These are phyloP conservation scores for Oryzias dopingdopingensis DNA, from an alignment of 2,797 vertebrate species.

Conservation along the genomic window DNA sequence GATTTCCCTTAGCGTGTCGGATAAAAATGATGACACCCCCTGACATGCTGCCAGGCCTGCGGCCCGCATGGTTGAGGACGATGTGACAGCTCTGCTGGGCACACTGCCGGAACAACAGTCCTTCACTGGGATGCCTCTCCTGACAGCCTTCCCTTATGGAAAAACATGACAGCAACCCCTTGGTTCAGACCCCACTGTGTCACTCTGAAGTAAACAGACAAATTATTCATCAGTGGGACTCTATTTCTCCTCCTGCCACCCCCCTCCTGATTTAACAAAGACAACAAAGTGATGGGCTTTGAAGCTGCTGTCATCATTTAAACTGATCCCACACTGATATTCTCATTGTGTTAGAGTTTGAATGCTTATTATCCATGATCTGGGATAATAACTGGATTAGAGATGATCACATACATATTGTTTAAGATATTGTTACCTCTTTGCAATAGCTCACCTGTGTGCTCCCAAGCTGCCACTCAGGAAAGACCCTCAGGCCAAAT, in stretches of 20 bases:
- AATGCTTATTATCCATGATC: conserved; percentile 18
- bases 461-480: conserved; percentile 42
- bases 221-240: conserved; percentile 82
- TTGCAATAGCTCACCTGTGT: conserved; percentile 31
- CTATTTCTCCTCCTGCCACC: conserved; percentile 75
- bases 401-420: conserved; percentile 24
- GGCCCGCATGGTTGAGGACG: conserved; percentile 71
- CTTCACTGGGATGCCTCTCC: conserved; percentile 83
- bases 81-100: conserved; percentile 89
- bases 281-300: conserved; percentile 50
- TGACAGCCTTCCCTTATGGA: conserved; percentile 86
- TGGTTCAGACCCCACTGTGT: conserved; percentile 82
- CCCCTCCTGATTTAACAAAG: conserved; percentile 45
- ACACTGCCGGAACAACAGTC: conserved; percentile 85
- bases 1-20: conserved; percentile 83
- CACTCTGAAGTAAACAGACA: conserved; percentile 87
- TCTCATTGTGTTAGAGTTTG: conserved; percentile 25
- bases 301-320: conserved; percentile 38
- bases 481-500: conserved; percentile 44
- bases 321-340: conserved; percentile 49
- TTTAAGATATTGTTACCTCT: conserved; percentile 33
- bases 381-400: conserved; percentile 17
- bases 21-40: conserved; percentile 84
- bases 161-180: conserved; percentile 89
- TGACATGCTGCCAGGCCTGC: conserved; percentile 81